Evolutionary conservation across 2,797 vertebrate genomes (phyloP).

Genomic region (Rousettus madagascariensis): DNA sequence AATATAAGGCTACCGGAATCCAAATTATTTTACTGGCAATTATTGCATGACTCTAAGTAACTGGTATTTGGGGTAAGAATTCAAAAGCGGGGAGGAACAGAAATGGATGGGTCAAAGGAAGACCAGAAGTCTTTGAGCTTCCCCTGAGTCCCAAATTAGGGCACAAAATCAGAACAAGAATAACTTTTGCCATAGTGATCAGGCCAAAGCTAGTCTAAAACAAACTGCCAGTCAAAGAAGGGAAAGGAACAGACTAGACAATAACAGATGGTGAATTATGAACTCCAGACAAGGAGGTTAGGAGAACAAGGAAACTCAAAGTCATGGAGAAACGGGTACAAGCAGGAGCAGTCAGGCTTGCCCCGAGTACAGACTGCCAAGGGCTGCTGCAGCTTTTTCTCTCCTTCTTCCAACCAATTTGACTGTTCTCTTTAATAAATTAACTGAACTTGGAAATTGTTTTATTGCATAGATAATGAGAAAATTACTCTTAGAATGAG

Average conservation of each 20-base stretch:
- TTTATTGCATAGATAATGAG: background rate
- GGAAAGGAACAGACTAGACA: background rate
- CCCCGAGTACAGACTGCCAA: background rate
- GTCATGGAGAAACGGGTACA: background rate
- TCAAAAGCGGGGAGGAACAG: background rate
- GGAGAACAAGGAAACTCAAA: background rate
- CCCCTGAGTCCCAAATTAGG: background rate
- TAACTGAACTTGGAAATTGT: background rate
- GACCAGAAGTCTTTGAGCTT: background rate
- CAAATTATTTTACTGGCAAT: background rate
- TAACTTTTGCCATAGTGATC: background rate
- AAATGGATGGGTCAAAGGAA: background rate
- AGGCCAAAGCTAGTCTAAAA: background rate
- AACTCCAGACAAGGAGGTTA: background rate
- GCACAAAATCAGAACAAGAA: background rate
- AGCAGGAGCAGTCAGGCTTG: background rate
- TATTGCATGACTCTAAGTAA: background rate
- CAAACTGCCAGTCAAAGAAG: background rate
- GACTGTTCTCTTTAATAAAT: background rate
- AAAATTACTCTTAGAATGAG: background rate
- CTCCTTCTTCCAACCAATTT: background rate
- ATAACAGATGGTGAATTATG: background rate
- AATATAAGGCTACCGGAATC: background rate
- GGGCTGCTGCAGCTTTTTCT: background rate
- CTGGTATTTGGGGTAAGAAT: background rate